Evolutionary conservation across 92 coral and sea anemone genomes (phyloP).

Genomic region (Actinernus sp.): DNA sequence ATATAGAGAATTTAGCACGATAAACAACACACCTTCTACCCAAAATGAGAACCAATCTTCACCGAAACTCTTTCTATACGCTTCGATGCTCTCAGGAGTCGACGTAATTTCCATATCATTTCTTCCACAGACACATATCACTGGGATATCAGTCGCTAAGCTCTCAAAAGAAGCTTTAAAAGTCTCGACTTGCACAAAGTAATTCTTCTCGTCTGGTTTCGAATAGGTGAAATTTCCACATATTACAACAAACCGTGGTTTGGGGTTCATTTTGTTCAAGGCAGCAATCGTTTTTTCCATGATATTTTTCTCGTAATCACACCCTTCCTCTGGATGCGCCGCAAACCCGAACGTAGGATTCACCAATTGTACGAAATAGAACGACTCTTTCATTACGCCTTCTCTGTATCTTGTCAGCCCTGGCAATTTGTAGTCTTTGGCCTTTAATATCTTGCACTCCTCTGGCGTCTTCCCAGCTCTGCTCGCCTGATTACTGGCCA

Average conservation of each 20-base stretch:
- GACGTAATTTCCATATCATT: constrained; percentile 72
- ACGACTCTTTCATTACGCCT: constrained; percentile 75
- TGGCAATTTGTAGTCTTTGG: constrained; percentile 81
- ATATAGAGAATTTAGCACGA: constrained; percentile 78
- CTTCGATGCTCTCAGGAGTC: constrained; percentile 40
- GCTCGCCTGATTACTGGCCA: constrained; percentile 82
- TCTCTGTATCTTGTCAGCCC: constrained; percentile 83
- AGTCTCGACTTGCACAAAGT: constrained; percentile 78
- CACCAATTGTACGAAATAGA: constrained; percentile 84
- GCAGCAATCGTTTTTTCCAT: constrained; percentile 47
- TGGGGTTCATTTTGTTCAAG: constrained; percentile 77
- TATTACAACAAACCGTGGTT: constrained; percentile 81
- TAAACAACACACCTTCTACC: constrained; percentile 89
- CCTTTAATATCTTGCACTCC: constrained; percentile 79
- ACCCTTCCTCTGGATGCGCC: constrained; percentile 85
- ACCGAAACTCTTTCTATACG: constrained; percentile 81
- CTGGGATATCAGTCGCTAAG: constrained; percentile 70
- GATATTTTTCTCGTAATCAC: constrained; percentile 55
- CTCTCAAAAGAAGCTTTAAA: constrained; percentile 73
- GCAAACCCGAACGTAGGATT: constrained; percentile 71
- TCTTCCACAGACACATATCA: constrained; percentile 82
- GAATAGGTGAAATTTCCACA: constrained; percentile 79
- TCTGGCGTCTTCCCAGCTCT: constrained; percentile 89
- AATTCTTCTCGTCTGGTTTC: constrained; percentile 60
- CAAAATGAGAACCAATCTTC: constrained; percentile 92